Base-by-base conservation (phyloP, 2,113 vertebrate species). In the Opisthocomus hoazin region DNA sequence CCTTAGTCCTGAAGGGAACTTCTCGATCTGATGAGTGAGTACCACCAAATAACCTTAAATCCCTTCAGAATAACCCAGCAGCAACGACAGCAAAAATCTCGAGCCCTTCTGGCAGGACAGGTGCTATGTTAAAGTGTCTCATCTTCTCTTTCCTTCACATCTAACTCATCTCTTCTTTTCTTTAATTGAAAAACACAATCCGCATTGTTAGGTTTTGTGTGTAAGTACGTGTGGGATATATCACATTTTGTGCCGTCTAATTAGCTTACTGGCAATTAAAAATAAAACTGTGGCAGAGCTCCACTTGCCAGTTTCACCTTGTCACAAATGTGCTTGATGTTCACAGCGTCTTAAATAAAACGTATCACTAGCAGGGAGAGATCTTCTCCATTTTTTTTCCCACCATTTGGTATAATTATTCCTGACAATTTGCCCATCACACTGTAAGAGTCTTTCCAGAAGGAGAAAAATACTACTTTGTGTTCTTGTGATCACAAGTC, bases 391-490 rank as follows among this genome's bases (percentile, higher is more conserved):
- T 93, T 96, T 95, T 92, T 66, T 96, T 87, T 94, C 50, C 81
- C 88, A 94, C 96, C 97, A 96, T 98, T 98, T 97, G 96, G 96
- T 94, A 76, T 97, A 98, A 98, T 98, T 98, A 98, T 98, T 98
- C 96, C 97, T 98, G 98, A 98, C 97, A 98, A 98, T 98, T 98
- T 98, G 97, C 97, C 97, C 97, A 97, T 98, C 97, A 97, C 93
- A 96, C 83, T 81, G 82, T 63, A 97, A 96, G 96, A 97, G 90
- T 97, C 94, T 97, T 96, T 98, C 97, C 98, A 98, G 98, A 98
- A 97, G 97, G 98, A 97, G 97, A 98, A 98, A 98, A 98, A 97
- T 97, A 98, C 97, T 97, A 97, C 97, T 97, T 97, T 95, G 97
- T 96, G 96, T 98, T 98, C 97, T 97, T 63, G 88, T 96, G 97